Base-by-base conservation (phyloP, 2,888 invertebrate species). In the Ophioninae sp. region DNA sequence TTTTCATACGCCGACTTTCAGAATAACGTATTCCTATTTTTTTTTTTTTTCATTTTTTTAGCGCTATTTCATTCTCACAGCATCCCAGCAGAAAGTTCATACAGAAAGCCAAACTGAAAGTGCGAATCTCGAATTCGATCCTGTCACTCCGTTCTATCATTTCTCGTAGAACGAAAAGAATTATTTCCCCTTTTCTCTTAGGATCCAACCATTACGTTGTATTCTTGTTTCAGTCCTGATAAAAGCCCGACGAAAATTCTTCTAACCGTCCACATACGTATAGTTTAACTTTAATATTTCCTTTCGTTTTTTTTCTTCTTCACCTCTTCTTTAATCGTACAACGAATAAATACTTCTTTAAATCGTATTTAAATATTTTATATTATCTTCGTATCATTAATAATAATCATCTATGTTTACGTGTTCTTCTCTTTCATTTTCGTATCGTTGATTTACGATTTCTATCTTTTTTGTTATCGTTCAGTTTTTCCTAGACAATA, bases 301-400 rank as follows among this genome's bases (percentile, higher is more conserved):
- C 39, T 59, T 64, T 76, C 70, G 39, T 64, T 50, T 50, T 50
- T 44, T 10, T 44, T 44, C 13, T 10, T 10, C 44, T 7, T 13
- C 44, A 13, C 10, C 44, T 30, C 7, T 23, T 21, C n/a, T 30
- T 57, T 76, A 70, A 84, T 80, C 79, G 72, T 81, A 83, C 83
- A 86, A 86, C 82, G 84, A 86, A 85, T 83, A 84, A 84, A 82
- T 84, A 82, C 69, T 84, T 82, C 41, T 84, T 84, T 81, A 68
- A 84, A 77, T 84, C 73, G 83, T 85, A 84, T 85, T 84, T 82
- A 77, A 85, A 83, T 85, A 85, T 86, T 84, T 80, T 81, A 81
- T 77, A 50, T 82, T 84, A 85, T 82, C 72, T 72, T 83, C 78
- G 74, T 78, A 57, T 84, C 64, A 62, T 82, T 74, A 85, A 82